Conservation (phyloP, 2,888 invertebrate genomes). For the Eupelmus urozonus region DNA sequence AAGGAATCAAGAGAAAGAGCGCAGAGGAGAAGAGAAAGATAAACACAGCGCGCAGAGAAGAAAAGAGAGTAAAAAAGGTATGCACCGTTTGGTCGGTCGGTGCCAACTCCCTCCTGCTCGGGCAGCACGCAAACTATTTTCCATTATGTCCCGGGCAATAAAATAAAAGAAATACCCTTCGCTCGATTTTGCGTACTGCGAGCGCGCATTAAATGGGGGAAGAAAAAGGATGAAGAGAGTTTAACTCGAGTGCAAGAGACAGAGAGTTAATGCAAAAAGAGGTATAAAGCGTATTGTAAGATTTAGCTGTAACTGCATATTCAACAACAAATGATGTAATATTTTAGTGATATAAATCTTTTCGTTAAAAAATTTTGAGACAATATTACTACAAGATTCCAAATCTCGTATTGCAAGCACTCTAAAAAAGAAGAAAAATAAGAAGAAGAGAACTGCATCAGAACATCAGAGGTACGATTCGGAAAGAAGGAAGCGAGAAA, state of each 20-base stretch:
- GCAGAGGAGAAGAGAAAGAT: conserved; percentile 5
- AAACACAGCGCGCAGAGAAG: conserved; percentile 20
- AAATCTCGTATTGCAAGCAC: background rate
- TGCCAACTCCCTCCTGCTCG: conserved; percentile 13
- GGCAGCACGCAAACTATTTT: conserved; percentile 68
- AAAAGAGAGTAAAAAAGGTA: conserved; percentile 41
- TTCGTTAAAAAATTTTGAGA: too few relatives aligned
- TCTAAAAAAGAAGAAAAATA: background rate
- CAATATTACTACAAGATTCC: background rate
- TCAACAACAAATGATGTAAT: too few relatives aligned
- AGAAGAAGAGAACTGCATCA: too few relatives aligned
- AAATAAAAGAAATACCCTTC: conserved; percentile 74
- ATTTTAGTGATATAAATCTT: too few relatives aligned
- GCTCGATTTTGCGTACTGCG: conserved; percentile 14
- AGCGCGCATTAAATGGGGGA: conserved; percentile 57
- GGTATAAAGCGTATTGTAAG: too few relatives aligned
- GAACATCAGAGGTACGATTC: background rate
- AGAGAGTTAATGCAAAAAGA: conserved; percentile 38
- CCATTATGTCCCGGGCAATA: conserved; percentile 70
- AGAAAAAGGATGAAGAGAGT: conserved; percentile 32
- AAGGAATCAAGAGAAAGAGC: conserved; percentile 11
- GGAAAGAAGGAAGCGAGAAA: conserved; percentile 22
- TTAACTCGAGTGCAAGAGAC: background rate
- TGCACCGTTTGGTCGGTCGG: conserved; percentile 40
- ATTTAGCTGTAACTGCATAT: too few relatives aligned